phyloP scores from a whole-genome alignment of 1,140 invertebrate species.

The Aleiodes sp. region DNA sequence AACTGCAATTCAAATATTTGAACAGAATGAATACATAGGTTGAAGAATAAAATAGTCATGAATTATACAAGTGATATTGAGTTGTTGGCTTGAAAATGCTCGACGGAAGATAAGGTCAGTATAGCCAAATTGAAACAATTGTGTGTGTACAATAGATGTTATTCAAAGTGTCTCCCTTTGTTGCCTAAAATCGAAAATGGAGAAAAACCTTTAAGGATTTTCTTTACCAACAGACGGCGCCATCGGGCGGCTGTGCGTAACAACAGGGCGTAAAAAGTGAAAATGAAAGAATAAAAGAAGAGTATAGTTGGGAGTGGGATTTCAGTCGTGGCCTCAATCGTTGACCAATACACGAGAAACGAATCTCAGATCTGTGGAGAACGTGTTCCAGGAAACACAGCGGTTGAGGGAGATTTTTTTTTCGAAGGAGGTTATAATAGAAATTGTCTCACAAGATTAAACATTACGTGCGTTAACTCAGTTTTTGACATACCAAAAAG shows the following conservation, averaged over 20 bases:
- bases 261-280: not conserved
- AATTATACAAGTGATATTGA: too few species aligned
- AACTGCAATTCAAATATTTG: too few species aligned
- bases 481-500: not conserved
- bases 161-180: not conserved
- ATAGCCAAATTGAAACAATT: too few species aligned
- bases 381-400: not conserved
- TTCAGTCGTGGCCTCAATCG: conserved; percentile 9
- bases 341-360: conserved; percentile 8
- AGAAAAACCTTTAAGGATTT: not conserved
- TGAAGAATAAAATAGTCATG: too few species aligned
- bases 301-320: not conserved
- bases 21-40: too few species aligned
- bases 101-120: too few species aligned
- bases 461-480: not conserved
- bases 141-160: too few species aligned
- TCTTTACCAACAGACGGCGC: not conserved
- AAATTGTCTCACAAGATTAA: not conserved
- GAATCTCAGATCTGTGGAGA: not conserved
- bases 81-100: too few species aligned
- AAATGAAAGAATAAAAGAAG: not conserved
- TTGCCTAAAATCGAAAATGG: not conserved
- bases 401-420: not conserved
- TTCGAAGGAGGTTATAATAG: not conserved
- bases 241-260: not conserved